A percentile compares a stretch with the other conserved stretches of the same genome.
Evolutionary conservation across 1,140 invertebrate genomes (phyloP).

Genomic region (Drosophila pachea): DNA sequence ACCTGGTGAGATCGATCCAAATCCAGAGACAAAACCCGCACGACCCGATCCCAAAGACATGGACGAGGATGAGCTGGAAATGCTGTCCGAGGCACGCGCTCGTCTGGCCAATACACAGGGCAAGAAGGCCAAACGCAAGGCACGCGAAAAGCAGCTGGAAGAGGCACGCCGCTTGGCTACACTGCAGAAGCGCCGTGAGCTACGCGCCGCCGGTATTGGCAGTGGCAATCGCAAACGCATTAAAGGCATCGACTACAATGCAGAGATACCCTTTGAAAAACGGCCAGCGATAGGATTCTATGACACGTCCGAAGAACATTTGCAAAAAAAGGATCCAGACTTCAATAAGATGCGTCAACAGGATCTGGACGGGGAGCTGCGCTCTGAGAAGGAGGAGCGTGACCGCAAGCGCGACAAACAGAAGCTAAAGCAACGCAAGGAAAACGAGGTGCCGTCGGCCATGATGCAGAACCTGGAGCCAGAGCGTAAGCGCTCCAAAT

Average conservation of each 20-base stretch:
- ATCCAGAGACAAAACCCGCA: conserved; percentile 99
- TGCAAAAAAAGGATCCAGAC: conserved; percentile 93
- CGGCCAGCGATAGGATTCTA: conserved; percentile 94
- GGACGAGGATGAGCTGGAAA: conserved; percentile 99
- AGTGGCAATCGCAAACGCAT: conserved; percentile 74
- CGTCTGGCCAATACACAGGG: conserved; percentile 99
- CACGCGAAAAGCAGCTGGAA: conserved; percentile 98
- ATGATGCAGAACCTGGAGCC: conserved; percentile 95
- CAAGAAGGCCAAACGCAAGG: conserved; percentile 99
- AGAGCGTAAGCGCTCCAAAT: conserved; percentile 94
- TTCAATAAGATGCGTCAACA: conserved; percentile 94
- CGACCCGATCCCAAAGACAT: conserved; percentile 99
- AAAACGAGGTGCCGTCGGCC: conserved; percentile 96
- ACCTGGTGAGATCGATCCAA: conserved; percentile 99
- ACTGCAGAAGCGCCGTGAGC: conserved; percentile 96
- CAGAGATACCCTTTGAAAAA: conserved; percentile 99
- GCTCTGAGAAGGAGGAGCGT: conserved; percentile 92
- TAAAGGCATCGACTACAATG: conserved; percentile 96
- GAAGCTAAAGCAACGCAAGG: conserved; percentile 95
- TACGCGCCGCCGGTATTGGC: conserved; percentile 97
- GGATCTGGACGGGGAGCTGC: conserved; percentile 94
- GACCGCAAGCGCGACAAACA: conserved; percentile 94
- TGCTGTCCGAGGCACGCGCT: conserved; percentile 99
- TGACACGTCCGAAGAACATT: conserved; percentile 93
- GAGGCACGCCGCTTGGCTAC: conserved; percentile 97